Base-by-base conservation (phyloP, 2,113 vertebrate species). In the Labeo catla region DNA sequence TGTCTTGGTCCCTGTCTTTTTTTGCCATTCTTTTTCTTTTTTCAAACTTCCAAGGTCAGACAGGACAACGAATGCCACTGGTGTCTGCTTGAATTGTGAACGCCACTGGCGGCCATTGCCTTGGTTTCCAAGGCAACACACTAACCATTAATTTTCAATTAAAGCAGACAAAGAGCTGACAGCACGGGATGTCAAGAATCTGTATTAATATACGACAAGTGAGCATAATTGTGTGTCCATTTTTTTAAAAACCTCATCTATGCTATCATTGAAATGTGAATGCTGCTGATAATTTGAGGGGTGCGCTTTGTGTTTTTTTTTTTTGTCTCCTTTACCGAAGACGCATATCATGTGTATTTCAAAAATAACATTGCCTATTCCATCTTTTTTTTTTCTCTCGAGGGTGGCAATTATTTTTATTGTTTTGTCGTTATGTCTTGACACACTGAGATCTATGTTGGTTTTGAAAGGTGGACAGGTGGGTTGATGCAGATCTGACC, bases 81-180 rank as follows among this genome's bases (percentile, higher is more conserved):
- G 97, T 97, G 96, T 96, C 96, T 97, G 93, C 93, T 95, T 97
- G 95, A 98, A 97, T 96, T 93, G 91, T 93, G 93, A 96, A 96
- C 93, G 88, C 96, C 95, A 96, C 96, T 96, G 96, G 95, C 95
- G 95, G 94, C 96, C 95, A 95, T 96, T 93, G 96, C 96, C 93
- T 94, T 94, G 91, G 97, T 99, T 97, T 97, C 98, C 98, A 93
- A 95, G 96, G 97, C 96, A 98, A 99, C 97, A 92, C 95, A 97
- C 96, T 96, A 98, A 98, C 98, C 98, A 99, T 99, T 99, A 99
- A 99, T 99, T 99, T 99, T 99, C 98, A 99, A 99, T 99, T 99
- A 99, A 99, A 99, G 96, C 97, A 99, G 98, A 99, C 98, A 99
- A 99, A 99, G 98, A 96, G 96, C 97, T 98, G 98, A 98, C 97